Conservation (phyloP, 2,797 vertebrate species). For the Halcyon badia region DNA sequence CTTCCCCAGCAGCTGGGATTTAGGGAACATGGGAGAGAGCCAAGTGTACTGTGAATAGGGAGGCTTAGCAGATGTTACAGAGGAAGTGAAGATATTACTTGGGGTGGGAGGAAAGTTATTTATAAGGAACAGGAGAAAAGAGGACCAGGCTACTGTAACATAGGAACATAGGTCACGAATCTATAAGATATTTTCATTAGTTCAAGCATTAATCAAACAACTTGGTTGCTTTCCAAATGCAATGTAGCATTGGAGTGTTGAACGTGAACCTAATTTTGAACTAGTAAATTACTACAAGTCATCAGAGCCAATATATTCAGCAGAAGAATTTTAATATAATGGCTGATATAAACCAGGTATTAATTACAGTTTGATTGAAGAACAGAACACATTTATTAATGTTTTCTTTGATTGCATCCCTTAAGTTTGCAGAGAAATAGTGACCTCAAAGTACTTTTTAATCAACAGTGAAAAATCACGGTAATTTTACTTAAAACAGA, state of each 20-base stretch:
- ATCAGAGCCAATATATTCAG: neutral
- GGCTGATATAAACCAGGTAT: neutral
- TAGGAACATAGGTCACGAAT: neutral
- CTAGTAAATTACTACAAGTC: neutral
- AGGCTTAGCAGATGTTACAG: slow-evolving; percentile 41
- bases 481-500: neutral
- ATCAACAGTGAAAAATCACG: neutral
- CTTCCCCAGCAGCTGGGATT: slow-evolving; percentile 57
- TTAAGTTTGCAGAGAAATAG: neutral
- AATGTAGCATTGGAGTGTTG: neutral
- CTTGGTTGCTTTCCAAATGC: neutral
- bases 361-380: neutral
- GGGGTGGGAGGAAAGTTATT: slow-evolving; percentile 1
- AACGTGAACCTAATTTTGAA: neutral
- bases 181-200: neutral
- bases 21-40: slow-evolving; percentile 49
- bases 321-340: neutral
- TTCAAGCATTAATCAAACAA: neutral
- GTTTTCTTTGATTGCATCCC: neutral
- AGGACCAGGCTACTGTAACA: neutral
- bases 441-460: neutral
- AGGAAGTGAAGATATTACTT: slow-evolving; percentile 27
- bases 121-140: neutral
- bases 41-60: slow-evolving; percentile 32
- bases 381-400: neutral